Conservation (phyloP, 92 coral and sea anemone genomes). For the Scolanthus callimorphus region DNA sequence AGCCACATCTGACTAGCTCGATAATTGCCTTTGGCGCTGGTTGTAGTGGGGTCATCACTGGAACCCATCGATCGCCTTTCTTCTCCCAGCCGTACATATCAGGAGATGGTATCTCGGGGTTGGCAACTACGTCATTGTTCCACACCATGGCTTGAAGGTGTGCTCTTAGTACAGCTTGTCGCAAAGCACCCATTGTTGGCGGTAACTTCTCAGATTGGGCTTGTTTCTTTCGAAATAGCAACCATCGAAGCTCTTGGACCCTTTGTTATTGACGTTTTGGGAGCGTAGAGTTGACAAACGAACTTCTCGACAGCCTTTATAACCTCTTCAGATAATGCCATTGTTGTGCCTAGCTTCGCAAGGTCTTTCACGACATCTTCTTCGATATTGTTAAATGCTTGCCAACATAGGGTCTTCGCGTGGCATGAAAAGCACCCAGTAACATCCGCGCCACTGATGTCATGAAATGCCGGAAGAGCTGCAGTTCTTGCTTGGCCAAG, state of each 20-base stretch:
- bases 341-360: conserved; percentile 33
- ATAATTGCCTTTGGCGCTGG: too few relatives aligned
- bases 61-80: too few relatives aligned
- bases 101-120: too few relatives aligned
- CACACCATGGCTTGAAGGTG: too few relatives aligned
- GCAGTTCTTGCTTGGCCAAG: conserved; percentile 31
- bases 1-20: too few relatives aligned
- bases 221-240: conserved; percentile 9
- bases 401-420: conserved; percentile 26
- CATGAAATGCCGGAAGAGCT: conserved; percentile 55
- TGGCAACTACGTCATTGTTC: too few relatives aligned
- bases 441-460: conserved; percentile 42
- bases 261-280: conserved; percentile 18
- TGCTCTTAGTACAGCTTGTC: too few relatives aligned
- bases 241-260: background rate
- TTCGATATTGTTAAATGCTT: conserved; percentile 19
- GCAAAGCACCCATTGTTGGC: conserved; percentile 12
- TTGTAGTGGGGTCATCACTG: too few relatives aligned
- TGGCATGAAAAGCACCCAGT: conserved; percentile 40
- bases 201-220: conserved; percentile 18
- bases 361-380: conserved; percentile 26
- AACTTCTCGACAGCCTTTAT: conserved; percentile 36
- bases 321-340: conserved; percentile 24
- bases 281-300: conserved; percentile 37
- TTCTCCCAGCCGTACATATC: too few relatives aligned